A percentile compares a stretch with the other conserved stretches of the same genome.
Evolutionary conservation across 2,113 vertebrate genomes (phyloP).

Genomic region (Geococcyx californianus): DNA sequence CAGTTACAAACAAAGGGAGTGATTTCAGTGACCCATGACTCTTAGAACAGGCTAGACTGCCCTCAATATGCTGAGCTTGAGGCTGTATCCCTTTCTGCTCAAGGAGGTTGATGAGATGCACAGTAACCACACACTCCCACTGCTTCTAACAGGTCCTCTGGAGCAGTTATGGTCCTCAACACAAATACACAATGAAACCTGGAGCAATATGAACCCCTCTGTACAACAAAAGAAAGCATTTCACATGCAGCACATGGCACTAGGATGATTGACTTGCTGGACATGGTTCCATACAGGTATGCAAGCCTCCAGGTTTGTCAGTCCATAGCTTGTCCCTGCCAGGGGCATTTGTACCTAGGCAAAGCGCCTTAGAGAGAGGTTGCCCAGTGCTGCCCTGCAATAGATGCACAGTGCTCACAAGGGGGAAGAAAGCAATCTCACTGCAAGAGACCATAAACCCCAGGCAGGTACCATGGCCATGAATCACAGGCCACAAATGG

Average conservation of each 20-base stretch:
- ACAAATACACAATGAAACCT: background rate
- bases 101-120: background rate
- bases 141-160: background rate
- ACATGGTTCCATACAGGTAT: accelerated
- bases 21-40: background rate
- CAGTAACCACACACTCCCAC: background rate
- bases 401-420: background rate
- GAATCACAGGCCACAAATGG: background rate
- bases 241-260: background rate
- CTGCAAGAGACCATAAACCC: no score
- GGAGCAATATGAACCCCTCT: background rate
- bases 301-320: background rate
- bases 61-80: accelerated
- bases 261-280: accelerated
- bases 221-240: background rate
- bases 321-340: background rate
- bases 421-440: background rate
- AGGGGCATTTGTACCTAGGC: accelerated
- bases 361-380: background rate
- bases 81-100: background rate
- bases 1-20: background rate
- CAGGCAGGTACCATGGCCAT: background rate
- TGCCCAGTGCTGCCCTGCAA: background rate
- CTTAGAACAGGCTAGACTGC: background rate
- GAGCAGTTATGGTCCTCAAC: background rate